These are phyloP conservation scores for Heterotilapia buettikoferi DNA, from an alignment of 2,113 vertebrate species.

Conservation along the genomic window DNA sequence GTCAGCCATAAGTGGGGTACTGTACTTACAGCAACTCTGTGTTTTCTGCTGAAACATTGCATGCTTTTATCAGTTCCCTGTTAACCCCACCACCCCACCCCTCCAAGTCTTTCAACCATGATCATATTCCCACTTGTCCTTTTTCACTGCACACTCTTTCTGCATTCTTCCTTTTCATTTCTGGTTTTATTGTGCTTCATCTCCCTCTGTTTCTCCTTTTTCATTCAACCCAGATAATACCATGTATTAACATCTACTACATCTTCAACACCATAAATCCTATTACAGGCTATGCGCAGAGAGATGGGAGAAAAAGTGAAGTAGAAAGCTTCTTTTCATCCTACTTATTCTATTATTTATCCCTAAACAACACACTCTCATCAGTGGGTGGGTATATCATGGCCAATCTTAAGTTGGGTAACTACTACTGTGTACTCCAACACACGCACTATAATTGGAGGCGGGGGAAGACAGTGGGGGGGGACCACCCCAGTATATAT, in stretches of 20 bases:
- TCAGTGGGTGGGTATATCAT: background rate
- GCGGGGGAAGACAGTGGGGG: background rate
- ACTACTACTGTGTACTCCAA: background rate
- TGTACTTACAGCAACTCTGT: background rate
- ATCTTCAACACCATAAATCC: conserved; percentile 35
- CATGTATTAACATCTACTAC: conserved; percentile 6
- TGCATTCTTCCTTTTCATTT: background rate
- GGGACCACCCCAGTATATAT: background rate
- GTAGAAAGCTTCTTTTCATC: background rate
- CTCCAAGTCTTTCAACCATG: background rate
- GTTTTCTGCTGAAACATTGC: background rate
- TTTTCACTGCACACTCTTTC: background rate
- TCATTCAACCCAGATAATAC: background rate
- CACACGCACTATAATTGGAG: background rate
- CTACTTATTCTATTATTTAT: background rate
- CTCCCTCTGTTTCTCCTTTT: background rate
- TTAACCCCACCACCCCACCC: background rate
- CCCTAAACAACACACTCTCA: background rate
- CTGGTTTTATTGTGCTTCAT: background rate
- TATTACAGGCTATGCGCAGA: background rate
- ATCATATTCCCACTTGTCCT: conserved; percentile 1
- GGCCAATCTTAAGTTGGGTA: background rate
- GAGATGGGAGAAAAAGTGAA: background rate
- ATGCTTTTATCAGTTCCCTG: background rate
- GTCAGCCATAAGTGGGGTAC: background rate